Evolutionary conservation across 2,888 invertebrate species (phyloP), one percentile per base, ranked within the genome.

Genomic region (Clanis bilineata): DNA sequence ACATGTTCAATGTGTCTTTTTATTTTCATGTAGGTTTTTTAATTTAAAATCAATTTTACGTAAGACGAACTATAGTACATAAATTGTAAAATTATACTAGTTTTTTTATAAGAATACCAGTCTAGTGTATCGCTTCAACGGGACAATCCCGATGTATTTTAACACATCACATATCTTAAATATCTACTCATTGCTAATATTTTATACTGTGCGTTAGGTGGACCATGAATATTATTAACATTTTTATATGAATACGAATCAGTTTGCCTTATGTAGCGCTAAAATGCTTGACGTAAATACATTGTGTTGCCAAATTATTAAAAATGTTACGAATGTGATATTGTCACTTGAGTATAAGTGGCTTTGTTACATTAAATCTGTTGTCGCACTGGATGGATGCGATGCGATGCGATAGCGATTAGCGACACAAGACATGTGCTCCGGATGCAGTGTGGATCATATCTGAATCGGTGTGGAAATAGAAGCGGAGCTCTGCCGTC

Each of bases 161-260:
- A 87, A 88, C 79, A 86, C 86, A 85, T 88, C 88, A 91, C 91
- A 91, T 91, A 91, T 83, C 86, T 88, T 90, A 51, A 51, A 51
- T 47, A 91, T 83, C 86, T 88, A 88, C 83, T 88, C 86, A 85
- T 85, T 89, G 88, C 87, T 79, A 80, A 77, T 80, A 74, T 79
- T 84, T 85, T 86, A 78, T 86, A 89, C 85, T 78, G 83, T 81
- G 86, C 83, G 86, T 84, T 84, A 81, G 82, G 85, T 83, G 88
- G 90, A 90, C 89, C 90, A 90, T 78, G 69, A 72, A 32, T 32
- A 36, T 2, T 6, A 36, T 12, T 70, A 71, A 70, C 66, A 59
- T 68, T 73, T 72, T 71, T 69, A 70, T 72, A 65, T 65, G 64
- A 62, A 60, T 60, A 62, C 68, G 62, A 59, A 66, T 70, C 61